Percentiles rank a stretch among this genome's conserved stretches.
phyloP scores from a whole-genome alignment of 2,113 vertebrate genomes.

The Neomonachus schauinslandi region DNA sequence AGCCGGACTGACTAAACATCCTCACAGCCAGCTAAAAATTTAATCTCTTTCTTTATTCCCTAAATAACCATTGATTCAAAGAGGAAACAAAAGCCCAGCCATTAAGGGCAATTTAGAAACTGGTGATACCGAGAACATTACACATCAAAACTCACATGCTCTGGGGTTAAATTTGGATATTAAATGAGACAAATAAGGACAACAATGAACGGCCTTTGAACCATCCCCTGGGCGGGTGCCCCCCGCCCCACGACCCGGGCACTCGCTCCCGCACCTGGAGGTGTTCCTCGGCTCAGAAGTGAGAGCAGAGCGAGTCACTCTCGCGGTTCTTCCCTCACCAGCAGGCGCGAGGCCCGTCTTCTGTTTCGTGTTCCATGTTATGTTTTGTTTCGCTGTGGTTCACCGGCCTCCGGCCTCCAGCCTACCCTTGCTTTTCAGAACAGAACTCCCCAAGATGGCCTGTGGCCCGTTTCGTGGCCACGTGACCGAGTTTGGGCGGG shows the following conservation, averaged over 20 bases:
- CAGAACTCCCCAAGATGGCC: neutral
- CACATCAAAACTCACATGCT: neutral
- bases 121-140: neutral
- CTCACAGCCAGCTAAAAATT: neutral
- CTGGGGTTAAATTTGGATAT: neutral
- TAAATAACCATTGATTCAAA: neutral
- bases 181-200: neutral
- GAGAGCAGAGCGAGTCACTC: neutral
- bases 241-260: neutral
- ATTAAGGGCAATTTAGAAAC: neutral
- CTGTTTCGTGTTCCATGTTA: neutral
- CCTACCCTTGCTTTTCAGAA: neutral
- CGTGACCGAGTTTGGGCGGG: neutral
- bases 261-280: neutral
- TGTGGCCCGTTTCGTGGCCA: rapidly evolving
- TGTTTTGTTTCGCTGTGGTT: neutral
- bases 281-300: rapidly evolving
- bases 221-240: rapidly evolving
- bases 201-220: rapidly evolving
- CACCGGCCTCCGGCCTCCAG: neutral
- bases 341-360: neutral
- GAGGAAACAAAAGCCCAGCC: neutral
- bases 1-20: neutral
- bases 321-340: rapidly evolving
- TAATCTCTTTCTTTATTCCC: neutral